Evolutionary conservation across 2,888 invertebrate species (phyloP), one percentile per base, ranked within the genome.

Genomic region (Sinopyrophorus schimmeli): DNA sequence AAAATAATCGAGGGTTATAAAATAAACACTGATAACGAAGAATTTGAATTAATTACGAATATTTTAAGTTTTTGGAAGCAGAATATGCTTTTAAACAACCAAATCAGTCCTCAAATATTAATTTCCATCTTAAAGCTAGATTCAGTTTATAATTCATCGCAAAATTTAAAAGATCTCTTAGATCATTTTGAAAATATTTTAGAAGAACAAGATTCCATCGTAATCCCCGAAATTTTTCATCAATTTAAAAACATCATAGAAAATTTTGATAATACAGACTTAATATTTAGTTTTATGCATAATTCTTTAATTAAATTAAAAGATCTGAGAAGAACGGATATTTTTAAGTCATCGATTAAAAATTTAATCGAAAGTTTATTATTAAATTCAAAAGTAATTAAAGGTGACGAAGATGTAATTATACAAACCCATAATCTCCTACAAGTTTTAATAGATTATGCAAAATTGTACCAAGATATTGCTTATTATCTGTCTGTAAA

Each of bases 181-280:
- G n/a, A n/a, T n/a, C n/a, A n/a, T 18, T 48, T 62, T n/a, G 48
- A 53, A 43, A 26, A 31, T 16, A 43, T 59, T 24, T 42, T 62
- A 14, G 58, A 62, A 28, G 46, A 35, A 17, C 59, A 60, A 44
- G 53, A 26, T 30, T 53, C 55, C 12, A 31, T 47, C n/a, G 47
- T 59, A 7, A 27, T 61, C 28, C 16, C 47, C 3, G 38, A 35
- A 34, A 47, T 59, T 14, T 56, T 57, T 47, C 35, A 46, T 9
- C 50, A 58, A 26, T 35, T 59, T 23, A 21, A 17, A 20, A 14
- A 23, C 34, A 17, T 40, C 15, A 5, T 43, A 14, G 10, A 31
- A 5, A 5, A 16, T 5, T 27, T 5, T 31, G 5, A 15, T 10
- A 12, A 30, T 28, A 5, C 34, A 2, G 28, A 37, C 3, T 26